Evolutionary conservation across 1,140 invertebrate species (phyloP).

Genomic region (Chironomus tepperi): DNA sequence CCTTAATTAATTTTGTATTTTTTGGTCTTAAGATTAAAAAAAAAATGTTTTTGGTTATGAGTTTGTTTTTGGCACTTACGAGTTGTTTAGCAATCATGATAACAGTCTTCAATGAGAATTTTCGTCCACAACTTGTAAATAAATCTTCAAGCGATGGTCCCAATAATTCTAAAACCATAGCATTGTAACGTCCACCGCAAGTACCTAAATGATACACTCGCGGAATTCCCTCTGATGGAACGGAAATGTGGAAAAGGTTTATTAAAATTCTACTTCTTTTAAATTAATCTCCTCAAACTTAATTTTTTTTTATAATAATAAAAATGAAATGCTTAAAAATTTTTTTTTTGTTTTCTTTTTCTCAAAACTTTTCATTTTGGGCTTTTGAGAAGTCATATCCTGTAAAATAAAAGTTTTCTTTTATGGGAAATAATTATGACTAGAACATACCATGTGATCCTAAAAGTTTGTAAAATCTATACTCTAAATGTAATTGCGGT

Average conservation of each 20-base stretch:
- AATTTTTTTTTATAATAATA: too few species aligned
- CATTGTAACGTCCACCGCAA: constrained; percentile 75
- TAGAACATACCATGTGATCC: constrained; percentile 70
- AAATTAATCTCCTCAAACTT: background rate
- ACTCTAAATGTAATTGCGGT: constrained; percentile 99
- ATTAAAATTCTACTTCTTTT: constrained; percentile 7
- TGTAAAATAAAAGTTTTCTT: constrained; percentile 21
- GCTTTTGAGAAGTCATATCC: background rate
- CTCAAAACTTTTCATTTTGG: background rate
- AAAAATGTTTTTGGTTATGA: background rate
- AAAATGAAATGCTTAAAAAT: background rate
- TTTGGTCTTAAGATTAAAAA: background rate
- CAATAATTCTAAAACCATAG: constrained; percentile 65
- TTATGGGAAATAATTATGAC: constrained; percentile 10
- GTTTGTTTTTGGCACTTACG: constrained; percentile 36
- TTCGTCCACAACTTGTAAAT: constrained; percentile 66
- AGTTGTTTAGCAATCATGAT: constrained; percentile 68
- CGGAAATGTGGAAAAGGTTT: constrained; percentile 43
- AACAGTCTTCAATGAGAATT: constrained; percentile 72
- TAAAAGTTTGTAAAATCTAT: constrained; percentile 99
- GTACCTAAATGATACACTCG: constrained; percentile 81
- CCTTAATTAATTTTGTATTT: background rate
- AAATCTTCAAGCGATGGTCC: constrained; percentile 73
- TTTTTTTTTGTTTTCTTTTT: background rate
- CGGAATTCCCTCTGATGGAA: constrained; percentile 54